These are phyloP conservation scores for Myioborus miniatus DNA, from an alignment of 2,797 vertebrate species.

Conservation along the genomic window DNA sequence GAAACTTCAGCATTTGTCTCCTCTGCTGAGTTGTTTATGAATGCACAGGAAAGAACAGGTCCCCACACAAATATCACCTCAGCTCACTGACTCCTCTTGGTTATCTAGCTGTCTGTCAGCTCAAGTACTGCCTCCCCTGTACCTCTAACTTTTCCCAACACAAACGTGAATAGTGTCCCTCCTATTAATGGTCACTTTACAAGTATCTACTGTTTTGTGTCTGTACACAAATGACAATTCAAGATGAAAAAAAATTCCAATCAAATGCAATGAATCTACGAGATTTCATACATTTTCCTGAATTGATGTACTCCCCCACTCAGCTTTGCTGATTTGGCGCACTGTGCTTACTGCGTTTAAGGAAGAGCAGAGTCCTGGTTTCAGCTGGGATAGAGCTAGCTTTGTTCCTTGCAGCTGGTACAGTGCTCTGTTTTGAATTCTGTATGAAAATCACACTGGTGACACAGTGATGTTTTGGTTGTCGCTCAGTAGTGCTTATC, in stretches of 20 bases:
- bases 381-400: not conserved
- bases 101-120: not conserved
- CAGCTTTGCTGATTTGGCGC: not conserved
- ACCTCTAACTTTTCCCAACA: not conserved
- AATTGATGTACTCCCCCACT: not conserved
- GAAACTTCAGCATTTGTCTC: not conserved
- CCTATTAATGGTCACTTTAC: accelerated
- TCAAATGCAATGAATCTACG: not conserved
- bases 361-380: not conserved
- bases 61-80: not conserved
- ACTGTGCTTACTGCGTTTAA: not conserved
- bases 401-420: not conserved
- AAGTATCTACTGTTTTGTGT: not conserved
- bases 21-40: not conserved
- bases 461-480: not conserved
- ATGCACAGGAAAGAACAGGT: not conserved
- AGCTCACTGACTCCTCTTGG: not conserved
- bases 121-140: not conserved
- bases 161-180: not conserved
- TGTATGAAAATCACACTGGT: not conserved
- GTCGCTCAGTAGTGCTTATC: not conserved
- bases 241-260: not conserved
- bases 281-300: not conserved
- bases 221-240: not conserved
- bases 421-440: not conserved